Evolutionary conservation across 2,888 invertebrate species (phyloP).

Genomic region (Masnerella sp.): DNA sequence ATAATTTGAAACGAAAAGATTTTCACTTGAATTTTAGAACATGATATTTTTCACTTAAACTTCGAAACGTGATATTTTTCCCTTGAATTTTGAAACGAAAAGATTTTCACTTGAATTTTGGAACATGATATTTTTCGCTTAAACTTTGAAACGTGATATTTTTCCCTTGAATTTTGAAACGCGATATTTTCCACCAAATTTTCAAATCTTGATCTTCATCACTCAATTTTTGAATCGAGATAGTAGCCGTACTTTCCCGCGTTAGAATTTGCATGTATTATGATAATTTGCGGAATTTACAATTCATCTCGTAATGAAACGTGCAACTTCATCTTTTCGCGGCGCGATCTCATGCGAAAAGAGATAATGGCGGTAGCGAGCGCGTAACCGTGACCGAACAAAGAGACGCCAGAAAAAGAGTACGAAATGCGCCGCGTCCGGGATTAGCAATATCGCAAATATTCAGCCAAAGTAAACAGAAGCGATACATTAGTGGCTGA

Average conservation of each 20-base stretch:
- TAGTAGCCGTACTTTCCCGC: too few species aligned
- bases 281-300: constrained; percentile 20
- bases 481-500: constrained; percentile 11
- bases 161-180: too few species aligned
- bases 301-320: constrained; percentile 24
- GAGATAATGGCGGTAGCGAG: constrained; percentile 13
- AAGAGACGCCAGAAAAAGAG: constrained; percentile 9
- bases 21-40: too few species aligned
- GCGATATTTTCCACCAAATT: too few species aligned
- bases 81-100: too few species aligned
- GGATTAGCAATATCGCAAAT: constrained; percentile 19
- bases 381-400: constrained; percentile 26
- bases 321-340: constrained; percentile 16
- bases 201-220: not conserved
- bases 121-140: too few species aligned
- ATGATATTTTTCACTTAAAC: too few species aligned
- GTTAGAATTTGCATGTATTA: constrained; percentile 16
- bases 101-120: too few species aligned
- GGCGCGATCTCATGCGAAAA: constrained; percentile 30
- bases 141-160: too few species aligned
- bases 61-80: not conserved
- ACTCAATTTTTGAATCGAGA: too few species aligned
- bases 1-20: too few species aligned
- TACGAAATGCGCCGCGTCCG: constrained; percentile 6
- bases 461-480: constrained; percentile 25